Evolutionary conservation across 2,113 vertebrate species (phyloP), one percentile per base, ranked within the genome.

Genomic region (Hippocampus abdominalis): DNA sequence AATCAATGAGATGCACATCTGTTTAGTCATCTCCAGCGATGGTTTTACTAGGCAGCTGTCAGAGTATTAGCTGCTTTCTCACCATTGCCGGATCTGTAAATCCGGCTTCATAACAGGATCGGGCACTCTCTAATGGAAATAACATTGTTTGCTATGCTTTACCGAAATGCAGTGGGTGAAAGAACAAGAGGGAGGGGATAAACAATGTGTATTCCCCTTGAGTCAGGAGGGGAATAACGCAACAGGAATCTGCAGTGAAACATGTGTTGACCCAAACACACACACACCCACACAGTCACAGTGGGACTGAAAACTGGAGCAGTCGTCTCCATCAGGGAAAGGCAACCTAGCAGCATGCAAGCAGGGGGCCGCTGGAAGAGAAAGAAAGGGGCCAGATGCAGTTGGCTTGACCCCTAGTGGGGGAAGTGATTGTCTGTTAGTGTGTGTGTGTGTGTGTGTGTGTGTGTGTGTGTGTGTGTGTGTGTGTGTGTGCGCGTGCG

Each of bases 31-130:
- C 86, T 91, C 83, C 79, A 71, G 77, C 80, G 6, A 84, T 75
- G 84, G 80, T 82, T 78, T 82, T 89, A 89, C 79, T 66, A 75
- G 81, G 82, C 88, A 91, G 89, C 86, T 91, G 85, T 90, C 88
- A 79, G 86, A 68, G 77, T 71, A 88, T 92, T 91, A 91, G 75
- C 73, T 76, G 76, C 74, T 21, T 39, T 66, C 84, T 79, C 76
- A 79, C 84, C 75, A 86, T 73, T 66, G 39, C 53, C 20, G 71
- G 83, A 88, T 89, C 81, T 88, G 82, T 80, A 88, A 86, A 87
- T 81, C 84, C 77, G 63, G 85, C 86, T 85, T 89, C 79, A 86
- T 84, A 89, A 81, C 82, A 82, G 80, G 74, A 81, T 64, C 63
- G 63, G 42, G 42, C 1, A 42, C 63, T 64, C 13, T 46, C n/a